Percentiles rank a stretch among this genome's conserved stretches.
Conservation (phyloP, 1,140 invertebrate genomes). For the Ephestia elutella region DNA sequence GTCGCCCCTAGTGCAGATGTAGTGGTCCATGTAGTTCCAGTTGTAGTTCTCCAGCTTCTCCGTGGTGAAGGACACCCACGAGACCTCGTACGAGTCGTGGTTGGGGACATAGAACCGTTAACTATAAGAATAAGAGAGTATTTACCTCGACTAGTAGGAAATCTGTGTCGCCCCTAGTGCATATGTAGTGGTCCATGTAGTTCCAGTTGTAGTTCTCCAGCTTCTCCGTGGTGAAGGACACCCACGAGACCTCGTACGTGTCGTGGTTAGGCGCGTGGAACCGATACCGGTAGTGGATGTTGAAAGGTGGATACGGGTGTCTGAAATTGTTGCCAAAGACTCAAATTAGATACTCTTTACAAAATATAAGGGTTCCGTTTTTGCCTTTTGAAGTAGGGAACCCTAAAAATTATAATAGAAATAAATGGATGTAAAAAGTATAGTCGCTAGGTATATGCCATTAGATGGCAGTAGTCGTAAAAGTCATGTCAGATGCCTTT, state of each 20-base stretch:
- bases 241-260: slow-evolving; percentile 95
- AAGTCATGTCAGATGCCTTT: too few species aligned
- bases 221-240: slow-evolving; percentile 95
- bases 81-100: slow-evolving; percentile 95
- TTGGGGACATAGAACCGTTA: slow-evolving; percentile 93
- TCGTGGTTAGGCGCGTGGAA: slow-evolving; percentile 95
- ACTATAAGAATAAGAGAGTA: background rate
- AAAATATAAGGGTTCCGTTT: too few species aligned
- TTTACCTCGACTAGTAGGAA: slow-evolving; percentile 88
- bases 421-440: too few species aligned
- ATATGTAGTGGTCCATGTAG: slow-evolving; percentile 97
- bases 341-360: too few species aligned
- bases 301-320: slow-evolving; percentile 93
- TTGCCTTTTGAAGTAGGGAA: too few species aligned
- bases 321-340: slow-evolving; percentile 70
- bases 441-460: too few species aligned
- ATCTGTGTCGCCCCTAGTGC: slow-evolving; percentile 92
- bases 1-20: slow-evolving; percentile 94
- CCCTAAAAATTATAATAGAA: too few species aligned
- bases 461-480: too few species aligned
- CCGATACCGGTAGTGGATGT: slow-evolving; percentile 91
- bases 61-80: slow-evolving; percentile 94
- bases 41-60: slow-evolving; percentile 97
- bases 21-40: slow-evolving; percentile 98
- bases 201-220: slow-evolving; percentile 99